These are phyloP conservation scores for Polypterus senegalus DNA, from an alignment of 2,113 vertebrate species.

Conservation along the genomic window DNA sequence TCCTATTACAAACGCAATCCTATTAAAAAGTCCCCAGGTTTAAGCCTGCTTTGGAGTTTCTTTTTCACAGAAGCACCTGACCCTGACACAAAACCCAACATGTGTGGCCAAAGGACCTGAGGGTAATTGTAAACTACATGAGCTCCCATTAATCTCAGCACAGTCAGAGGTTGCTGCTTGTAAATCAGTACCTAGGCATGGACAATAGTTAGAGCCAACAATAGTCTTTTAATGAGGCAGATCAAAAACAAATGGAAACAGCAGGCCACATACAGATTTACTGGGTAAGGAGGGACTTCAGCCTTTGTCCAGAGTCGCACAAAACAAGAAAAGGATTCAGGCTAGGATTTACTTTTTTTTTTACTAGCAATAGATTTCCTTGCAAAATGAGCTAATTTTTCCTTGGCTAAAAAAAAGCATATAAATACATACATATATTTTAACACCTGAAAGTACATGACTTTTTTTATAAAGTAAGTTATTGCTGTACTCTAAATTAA, in stretches of 20 bases:
- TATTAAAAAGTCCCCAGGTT: slow-evolving; percentile 74
- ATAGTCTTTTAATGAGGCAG: slow-evolving; percentile 78
- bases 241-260: slow-evolving; percentile 79
- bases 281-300: slow-evolving; percentile 41
- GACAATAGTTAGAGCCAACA: slow-evolving; percentile 75
- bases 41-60: slow-evolving; percentile 64
- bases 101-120: slow-evolving; percentile 67
- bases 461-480: too few relatives aligned
- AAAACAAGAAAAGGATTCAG: slow-evolving; percentile 29
- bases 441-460: not conserved
- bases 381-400: not conserved
- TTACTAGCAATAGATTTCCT: slow-evolving; percentile 25
- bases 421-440: slow-evolving; percentile 6
- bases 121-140: slow-evolving; percentile 67
- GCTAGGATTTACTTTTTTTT: slow-evolving; percentile 26
- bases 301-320: slow-evolving; percentile 42
- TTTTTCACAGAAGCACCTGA: slow-evolving; percentile 58
- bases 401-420: slow-evolving; percentile 16
- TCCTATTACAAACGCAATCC: slow-evolving; percentile 76
- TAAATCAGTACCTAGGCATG: slow-evolving; percentile 75
- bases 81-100: slow-evolving; percentile 61
- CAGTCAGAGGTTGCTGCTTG: slow-evolving; percentile 72
- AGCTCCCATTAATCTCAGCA: slow-evolving; percentile 65
- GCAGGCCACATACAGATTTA: slow-evolving; percentile 50
- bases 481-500: too few relatives aligned